Evolutionary conservation across 2,113 vertebrate genomes (phyloP).

Genomic region (Chloropsis hardwickii): DNA sequence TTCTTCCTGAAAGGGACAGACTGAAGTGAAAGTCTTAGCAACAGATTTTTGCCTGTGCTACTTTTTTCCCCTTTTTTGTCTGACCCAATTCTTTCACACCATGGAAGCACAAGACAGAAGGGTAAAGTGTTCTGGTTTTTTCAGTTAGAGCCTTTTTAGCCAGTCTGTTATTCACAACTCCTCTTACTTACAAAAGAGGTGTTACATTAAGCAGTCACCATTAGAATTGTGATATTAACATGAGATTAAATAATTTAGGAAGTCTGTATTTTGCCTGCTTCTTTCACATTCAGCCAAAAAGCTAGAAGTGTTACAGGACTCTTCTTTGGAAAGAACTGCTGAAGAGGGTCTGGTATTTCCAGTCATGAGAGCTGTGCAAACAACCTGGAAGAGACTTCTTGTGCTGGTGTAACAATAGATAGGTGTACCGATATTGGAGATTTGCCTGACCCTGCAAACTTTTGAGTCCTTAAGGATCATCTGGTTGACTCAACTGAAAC

Average conservation of each 20-base stretch:
- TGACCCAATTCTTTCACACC: constrained; percentile 21
- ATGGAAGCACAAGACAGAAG: background rate
- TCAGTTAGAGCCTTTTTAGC: background rate
- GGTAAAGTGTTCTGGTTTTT: background rate
- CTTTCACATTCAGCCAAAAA: background rate
- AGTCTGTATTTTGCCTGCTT: background rate
- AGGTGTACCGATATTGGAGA: background rate
- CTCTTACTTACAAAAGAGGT: background rate
- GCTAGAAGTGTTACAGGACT: background rate
- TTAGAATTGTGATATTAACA: background rate
- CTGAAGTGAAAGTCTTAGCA: constrained; percentile 25
- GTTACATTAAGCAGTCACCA: background rate
- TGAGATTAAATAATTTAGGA: background rate
- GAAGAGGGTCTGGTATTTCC: background rate
- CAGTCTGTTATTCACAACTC: background rate
- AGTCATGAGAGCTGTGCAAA: background rate
- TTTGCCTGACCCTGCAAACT: background rate
- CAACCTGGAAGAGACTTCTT: background rate
- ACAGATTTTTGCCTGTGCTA: background rate
- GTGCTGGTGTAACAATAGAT: background rate
- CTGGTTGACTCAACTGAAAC: background rate
- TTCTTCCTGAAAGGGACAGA: constrained; percentile 26
- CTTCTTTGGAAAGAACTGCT: background rate
- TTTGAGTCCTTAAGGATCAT: background rate
- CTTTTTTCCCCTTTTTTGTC: background rate